These are phyloP conservation scores for Dasypolia templi DNA, from an alignment of 2,888 invertebrate genomes.

Conservation along the genomic window DNA sequence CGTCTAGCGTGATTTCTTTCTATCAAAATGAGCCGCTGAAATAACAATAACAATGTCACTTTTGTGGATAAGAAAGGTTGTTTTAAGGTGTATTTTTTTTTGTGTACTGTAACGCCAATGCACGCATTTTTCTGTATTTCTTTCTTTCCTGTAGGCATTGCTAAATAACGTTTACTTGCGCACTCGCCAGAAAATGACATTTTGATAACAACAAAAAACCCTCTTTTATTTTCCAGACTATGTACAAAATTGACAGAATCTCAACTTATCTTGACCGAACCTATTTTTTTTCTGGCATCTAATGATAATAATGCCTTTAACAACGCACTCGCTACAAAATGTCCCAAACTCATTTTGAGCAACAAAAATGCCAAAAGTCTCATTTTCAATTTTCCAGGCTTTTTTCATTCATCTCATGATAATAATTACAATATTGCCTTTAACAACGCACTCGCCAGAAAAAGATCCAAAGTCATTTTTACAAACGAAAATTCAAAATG, in stretches of 20 bases:
- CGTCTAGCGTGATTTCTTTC: conserved; percentile 1
- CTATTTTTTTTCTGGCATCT: too few species aligned
- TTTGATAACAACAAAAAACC: too few species aligned
- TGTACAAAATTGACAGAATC: too few species aligned
- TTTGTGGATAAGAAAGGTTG: background rate
- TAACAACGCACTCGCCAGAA: background rate
- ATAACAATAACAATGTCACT: background rate
- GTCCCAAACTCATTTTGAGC: background rate
- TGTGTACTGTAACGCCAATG: too few species aligned
- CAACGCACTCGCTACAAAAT: background rate
- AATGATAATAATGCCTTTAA: background rate
- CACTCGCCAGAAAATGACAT: too few species aligned
- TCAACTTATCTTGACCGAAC: too few species aligned
- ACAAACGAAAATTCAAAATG: background rate
- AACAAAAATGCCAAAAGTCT: background rate
- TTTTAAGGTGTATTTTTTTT: too few species aligned
- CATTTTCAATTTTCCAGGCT: too few species aligned
- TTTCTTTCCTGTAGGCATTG: background rate
- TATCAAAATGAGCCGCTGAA: conserved; percentile 6
- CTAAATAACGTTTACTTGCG: too few species aligned
- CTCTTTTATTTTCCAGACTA: too few species aligned
- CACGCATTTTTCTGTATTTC: too few species aligned
- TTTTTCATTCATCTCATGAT: background rate
- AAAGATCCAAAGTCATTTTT: background rate
- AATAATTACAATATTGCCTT: background rate